phyloP scores from a whole-genome alignment of 2,888 invertebrate species.

The Eutolmus rufibarbis region DNA sequence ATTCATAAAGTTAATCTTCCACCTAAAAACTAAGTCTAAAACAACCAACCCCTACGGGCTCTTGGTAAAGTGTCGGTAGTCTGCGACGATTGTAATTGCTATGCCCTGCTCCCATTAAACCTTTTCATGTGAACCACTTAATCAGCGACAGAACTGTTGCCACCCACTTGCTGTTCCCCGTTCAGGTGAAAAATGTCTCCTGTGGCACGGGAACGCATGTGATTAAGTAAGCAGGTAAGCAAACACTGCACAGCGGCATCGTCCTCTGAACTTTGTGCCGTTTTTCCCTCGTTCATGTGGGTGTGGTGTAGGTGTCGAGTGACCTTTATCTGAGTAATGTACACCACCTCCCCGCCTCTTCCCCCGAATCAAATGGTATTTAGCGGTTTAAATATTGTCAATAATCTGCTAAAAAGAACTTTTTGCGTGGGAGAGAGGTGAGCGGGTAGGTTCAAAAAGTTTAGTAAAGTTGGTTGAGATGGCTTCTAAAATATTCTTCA shows the following conservation, averaged over 20 bases:
- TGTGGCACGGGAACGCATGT: background rate
- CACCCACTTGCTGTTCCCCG: background rate
- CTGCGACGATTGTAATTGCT: background rate
- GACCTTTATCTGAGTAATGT: background rate
- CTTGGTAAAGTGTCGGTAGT: background rate
- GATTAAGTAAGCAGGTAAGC: background rate
- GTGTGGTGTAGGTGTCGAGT: background rate
- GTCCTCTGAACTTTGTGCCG: background rate
- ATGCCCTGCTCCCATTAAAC: background rate
- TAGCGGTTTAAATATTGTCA: background rate
- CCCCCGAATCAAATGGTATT: background rate
- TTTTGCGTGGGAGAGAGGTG: background rate
- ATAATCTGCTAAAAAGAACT: background rate
- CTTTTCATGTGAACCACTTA: background rate
- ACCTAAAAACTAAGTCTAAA: background rate
- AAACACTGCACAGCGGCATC: background rate
- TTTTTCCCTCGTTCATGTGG: background rate
- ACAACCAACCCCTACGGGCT: background rate
- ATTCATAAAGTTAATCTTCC: too few species aligned
- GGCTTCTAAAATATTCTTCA: background rate
- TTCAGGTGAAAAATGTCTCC: background rate
- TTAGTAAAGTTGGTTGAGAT: background rate
- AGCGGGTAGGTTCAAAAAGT: background rate
- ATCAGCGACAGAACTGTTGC: background rate
- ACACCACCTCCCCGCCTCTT: background rate